Evolutionary conservation across 2,888 invertebrate genomes (phyloP).

Genomic region (Ophioninae sp.): DNA sequence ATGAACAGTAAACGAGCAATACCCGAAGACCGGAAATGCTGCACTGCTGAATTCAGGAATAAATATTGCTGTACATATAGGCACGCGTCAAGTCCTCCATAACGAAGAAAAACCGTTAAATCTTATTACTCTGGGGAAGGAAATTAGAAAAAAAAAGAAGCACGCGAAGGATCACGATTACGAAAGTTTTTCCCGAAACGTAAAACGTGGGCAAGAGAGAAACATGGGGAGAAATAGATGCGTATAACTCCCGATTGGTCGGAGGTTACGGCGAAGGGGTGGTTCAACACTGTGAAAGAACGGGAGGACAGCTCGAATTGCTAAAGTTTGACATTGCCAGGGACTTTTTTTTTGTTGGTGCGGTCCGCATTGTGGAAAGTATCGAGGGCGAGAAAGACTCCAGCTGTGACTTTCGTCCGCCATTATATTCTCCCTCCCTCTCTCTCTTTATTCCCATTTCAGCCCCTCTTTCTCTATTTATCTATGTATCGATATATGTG

Average conservation of each 20-base stretch:
- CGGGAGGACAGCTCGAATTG: constrained; percentile 29
- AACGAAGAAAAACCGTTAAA: not conserved
- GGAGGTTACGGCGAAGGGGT: no score
- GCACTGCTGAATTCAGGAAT: not conserved
- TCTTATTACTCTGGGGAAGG: not conserved
- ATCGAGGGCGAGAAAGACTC: constrained; percentile 29
- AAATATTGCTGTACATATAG: not conserved
- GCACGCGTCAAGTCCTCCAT: no score
- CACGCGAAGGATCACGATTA: no score
- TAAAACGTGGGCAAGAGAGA: no score
- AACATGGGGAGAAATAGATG: no score
- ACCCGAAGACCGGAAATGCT: no score
- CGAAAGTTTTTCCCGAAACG: not conserved
- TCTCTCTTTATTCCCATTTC: no score
- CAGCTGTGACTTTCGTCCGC: constrained; percentile 50
- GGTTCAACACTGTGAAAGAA: not conserved
- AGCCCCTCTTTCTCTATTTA: no score
- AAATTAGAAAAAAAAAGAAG: not conserved
- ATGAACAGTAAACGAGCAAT: no score
- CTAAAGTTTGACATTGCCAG: constrained; percentile 50
- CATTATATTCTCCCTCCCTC: constrained; percentile 12
- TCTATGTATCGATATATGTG: no score
- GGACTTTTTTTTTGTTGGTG: constrained; percentile 29
- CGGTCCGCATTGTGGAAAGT: constrained; percentile 37
- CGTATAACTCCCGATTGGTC: no score